Evolutionary conservation across 2,888 invertebrate species (phyloP).

Genomic region (Hemithea aestivaria): DNA sequence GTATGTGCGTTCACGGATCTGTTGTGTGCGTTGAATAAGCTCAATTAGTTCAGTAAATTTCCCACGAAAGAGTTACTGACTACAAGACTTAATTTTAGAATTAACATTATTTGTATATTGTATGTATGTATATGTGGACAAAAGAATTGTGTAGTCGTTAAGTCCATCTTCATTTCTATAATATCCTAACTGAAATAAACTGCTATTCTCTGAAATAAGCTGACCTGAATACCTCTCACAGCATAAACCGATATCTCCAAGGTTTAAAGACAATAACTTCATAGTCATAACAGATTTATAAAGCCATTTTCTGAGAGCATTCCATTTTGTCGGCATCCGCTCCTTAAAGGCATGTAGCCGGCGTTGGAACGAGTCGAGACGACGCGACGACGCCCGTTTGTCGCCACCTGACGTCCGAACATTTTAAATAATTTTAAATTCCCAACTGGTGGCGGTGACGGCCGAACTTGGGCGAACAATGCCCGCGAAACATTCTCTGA

Average conservation of each 20-base stretch:
- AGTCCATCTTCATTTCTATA: no score
- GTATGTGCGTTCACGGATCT: no score
- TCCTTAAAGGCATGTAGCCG: conserved; percentile 27
- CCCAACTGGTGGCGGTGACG: conserved; percentile 60
- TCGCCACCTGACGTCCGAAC: conserved; percentile 54
- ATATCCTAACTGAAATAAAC: no score
- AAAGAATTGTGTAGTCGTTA: no score
- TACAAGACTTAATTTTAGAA: no score
- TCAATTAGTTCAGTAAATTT: no score
- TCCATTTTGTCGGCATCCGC: conserved; percentile 22
- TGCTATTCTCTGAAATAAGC: neutral
- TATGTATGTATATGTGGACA: no score
- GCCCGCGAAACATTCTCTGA: conserved; percentile 65
- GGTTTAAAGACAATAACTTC: conserved; percentile 21
- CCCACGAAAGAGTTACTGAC: no score
- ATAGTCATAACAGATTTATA: conserved; percentile 40
- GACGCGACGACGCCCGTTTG: conserved; percentile 29
- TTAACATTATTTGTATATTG: no score
- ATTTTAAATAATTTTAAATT: conserved; percentile 67
- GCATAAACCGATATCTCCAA: conserved; percentile 17
- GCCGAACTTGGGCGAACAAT: conserved; percentile 65
- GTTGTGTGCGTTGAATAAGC: no score
- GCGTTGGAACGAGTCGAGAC: conserved; percentile 14
- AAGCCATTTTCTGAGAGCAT: conserved; percentile 37
- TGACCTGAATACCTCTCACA: conserved; percentile 19